phyloP scores from a whole-genome alignment of 2,888 invertebrate species.

The Callosobruchus maculatus region DNA sequence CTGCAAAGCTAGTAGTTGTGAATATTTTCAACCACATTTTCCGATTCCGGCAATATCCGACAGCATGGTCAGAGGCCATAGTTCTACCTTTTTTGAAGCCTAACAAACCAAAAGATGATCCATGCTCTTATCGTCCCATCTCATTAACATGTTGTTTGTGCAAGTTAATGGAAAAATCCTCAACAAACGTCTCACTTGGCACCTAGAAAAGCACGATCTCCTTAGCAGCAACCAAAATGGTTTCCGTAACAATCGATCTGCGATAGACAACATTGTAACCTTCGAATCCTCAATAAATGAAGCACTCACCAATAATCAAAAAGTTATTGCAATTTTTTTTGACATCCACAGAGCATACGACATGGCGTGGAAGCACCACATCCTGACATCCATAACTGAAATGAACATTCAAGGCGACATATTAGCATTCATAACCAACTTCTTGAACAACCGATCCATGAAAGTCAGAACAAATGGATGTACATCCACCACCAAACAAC shows the following conservation, averaged over 20 bases:
- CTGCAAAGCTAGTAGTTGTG: neutral
- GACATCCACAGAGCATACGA: constrained; percentile 3
- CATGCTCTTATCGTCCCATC: neutral
- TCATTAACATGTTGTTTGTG: neutral
- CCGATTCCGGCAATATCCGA: neutral
- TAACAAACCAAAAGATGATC: neutral
- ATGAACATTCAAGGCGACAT: constrained; percentile 1
- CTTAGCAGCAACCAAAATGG: neutral
- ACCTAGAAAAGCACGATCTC: neutral
- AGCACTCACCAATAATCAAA: constrained; percentile 4
- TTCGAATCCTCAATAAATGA: constrained; percentile 1
- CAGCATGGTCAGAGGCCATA: neutral
- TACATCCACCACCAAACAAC: neutral
- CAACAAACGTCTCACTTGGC: neutral
- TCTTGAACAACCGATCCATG: neutral
- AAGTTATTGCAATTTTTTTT: constrained; percentile 3
- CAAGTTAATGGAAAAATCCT: constrained; percentile 1
- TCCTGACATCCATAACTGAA: neutral
- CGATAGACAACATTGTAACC: neutral
- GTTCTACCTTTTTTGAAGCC: neutral
- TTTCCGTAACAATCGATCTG: neutral
- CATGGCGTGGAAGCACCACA: neutral
- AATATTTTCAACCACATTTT: neutral
- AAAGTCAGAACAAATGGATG: neutral
- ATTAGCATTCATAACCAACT: neutral